Evolutionary conservation across 2,113 vertebrate species (phyloP).

Genomic region (Lepus europaeus): DNA sequence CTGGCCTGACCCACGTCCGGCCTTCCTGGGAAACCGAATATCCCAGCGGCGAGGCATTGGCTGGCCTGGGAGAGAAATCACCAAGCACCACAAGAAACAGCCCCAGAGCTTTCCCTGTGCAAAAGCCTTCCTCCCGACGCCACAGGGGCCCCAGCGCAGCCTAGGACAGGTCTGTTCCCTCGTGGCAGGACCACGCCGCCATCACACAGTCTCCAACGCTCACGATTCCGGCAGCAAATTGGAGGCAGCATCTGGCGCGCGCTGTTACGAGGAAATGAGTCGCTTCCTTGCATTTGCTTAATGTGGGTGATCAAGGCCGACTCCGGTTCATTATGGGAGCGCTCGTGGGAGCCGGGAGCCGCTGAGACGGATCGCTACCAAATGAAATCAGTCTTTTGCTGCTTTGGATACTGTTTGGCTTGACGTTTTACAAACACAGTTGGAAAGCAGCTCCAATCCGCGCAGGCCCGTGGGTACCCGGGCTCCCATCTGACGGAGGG

Average conservation of each 20-base stretch:
- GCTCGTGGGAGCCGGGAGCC: constrained; percentile 18
- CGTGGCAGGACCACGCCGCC: neutral
- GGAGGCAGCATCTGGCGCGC: constrained; percentile 39
- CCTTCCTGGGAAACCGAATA: constrained; percentile 8
- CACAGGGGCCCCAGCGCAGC: constrained; percentile 50
- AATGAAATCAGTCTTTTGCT: constrained; percentile 82
- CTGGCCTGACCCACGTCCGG: constrained; percentile 58
- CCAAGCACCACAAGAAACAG: neutral
- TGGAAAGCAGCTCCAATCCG: constrained; percentile 67
- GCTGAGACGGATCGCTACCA: constrained; percentile 49
- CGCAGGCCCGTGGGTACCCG: constrained; percentile 38
- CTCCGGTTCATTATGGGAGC: neutral
- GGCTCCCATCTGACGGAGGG: constrained; percentile 8
- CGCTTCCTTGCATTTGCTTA: constrained; percentile 56
- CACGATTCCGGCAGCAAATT: constrained; percentile 48
- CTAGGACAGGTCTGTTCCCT: constrained; percentile 47
- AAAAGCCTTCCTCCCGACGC: constrained; percentile 1
- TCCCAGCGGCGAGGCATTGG: constrained; percentile 31
- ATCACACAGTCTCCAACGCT: constrained; percentile 43
- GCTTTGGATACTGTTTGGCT: constrained; percentile 69
- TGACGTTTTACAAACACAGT: constrained; percentile 63
- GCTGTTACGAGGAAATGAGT: constrained; percentile 45
- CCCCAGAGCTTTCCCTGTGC: constrained; percentile 34
- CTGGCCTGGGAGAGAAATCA: neutral
- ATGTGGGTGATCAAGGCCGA: constrained; percentile 10